Evolutionary conservation across 2,888 invertebrate genomes (phyloP).

Genomic region (Steromphala cineraria): DNA sequence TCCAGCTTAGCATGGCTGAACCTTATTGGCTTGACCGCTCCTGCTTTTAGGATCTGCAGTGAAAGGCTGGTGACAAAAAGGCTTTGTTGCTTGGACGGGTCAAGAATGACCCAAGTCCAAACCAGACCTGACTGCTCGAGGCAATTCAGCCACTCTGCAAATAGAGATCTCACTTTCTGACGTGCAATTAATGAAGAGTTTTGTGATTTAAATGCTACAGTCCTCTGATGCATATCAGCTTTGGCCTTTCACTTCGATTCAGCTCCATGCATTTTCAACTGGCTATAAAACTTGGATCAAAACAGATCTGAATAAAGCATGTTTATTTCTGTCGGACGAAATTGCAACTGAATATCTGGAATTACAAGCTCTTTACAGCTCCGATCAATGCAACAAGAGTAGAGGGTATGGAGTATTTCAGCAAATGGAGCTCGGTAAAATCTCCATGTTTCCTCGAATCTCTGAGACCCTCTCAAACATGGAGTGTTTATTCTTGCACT

Average conservation of each 20-base stretch:
- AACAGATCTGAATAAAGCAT: not conserved
- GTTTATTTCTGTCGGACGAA: not conserved
- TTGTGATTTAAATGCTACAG: not conserved
- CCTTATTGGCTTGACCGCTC: not conserved
- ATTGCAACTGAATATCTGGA: constrained; percentile 9
- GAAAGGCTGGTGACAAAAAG: constrained; percentile 1
- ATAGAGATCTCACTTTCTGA: constrained; percentile 8
- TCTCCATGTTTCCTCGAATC: not conserved
- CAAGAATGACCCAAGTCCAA: not conserved
- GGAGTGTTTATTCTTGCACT: not conserved
- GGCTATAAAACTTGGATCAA: not conserved
- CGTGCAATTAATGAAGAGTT: not conserved
- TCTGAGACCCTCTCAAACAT: not conserved
- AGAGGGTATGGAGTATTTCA: too few relatives aligned
- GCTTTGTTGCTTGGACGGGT: not conserved
- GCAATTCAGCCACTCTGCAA: not conserved
- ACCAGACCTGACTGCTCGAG: not conserved
- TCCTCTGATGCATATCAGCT: not conserved
- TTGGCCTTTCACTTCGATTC: not conserved
- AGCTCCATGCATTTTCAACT: not conserved
- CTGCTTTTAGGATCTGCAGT: not conserved
- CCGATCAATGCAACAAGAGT: too few relatives aligned
- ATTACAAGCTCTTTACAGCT: not conserved
- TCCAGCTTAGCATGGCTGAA: not conserved
- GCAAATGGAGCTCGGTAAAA: not conserved